These are phyloP conservation scores for Volucella inflata DNA, from an alignment of 2,888 invertebrate species.

Conservation along the genomic window DNA sequence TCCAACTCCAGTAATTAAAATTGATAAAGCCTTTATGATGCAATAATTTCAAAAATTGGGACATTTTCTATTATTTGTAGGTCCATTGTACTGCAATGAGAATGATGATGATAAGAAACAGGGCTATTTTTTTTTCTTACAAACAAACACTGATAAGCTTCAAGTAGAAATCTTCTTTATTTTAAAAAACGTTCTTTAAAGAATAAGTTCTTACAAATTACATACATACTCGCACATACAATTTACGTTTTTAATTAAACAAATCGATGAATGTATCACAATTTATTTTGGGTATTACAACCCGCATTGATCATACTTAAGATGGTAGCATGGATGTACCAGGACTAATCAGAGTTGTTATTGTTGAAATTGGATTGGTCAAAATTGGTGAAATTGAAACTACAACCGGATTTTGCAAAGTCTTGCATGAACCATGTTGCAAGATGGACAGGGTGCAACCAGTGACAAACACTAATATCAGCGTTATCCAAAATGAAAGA, in stretches of 20 bases:
- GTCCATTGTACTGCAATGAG: constrained; percentile 24
- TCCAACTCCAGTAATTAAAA: not conserved
- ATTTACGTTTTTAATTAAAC: not conserved
- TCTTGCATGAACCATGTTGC: constrained; percentile 70
- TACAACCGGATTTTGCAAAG: constrained; percentile 59
- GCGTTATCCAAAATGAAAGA: constrained; percentile 84
- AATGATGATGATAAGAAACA: constrained; percentile 21
- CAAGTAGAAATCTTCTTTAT: not conserved
- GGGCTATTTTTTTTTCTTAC: not conserved
- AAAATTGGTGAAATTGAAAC: constrained; percentile 20
- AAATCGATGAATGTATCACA: constrained; percentile 16
- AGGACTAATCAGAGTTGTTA: constrained; percentile 17
- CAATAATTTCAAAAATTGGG: constrained; percentile 50
- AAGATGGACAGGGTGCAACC: constrained; percentile 83
- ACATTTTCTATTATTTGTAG: constrained; percentile 10
- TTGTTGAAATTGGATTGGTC: constrained; percentile 33
- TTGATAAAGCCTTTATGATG: constrained; percentile 57
- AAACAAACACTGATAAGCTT: constrained; percentile 36
- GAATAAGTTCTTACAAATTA: not conserved
- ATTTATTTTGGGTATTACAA: not conserved
- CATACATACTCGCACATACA: not conserved
- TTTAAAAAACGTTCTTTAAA: not conserved
- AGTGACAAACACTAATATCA: constrained; percentile 84
- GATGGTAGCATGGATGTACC: not conserved
- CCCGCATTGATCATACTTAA: not conserved